phyloP scores from a whole-genome alignment of 2,797 vertebrate species.

The Pseudochirops cupreus region DNA sequence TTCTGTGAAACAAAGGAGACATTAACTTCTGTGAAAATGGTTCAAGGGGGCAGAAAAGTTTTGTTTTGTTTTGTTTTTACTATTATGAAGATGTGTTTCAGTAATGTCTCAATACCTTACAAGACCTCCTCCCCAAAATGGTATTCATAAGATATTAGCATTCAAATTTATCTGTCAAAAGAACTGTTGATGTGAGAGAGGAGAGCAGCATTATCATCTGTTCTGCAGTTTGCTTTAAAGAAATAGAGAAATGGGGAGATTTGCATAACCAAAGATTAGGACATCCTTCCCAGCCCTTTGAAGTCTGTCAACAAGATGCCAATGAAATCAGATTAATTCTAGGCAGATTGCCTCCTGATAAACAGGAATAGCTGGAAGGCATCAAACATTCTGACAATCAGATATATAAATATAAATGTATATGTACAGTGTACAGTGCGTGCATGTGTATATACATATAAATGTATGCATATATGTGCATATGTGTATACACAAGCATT shows the following conservation, averaged over 20 bases:
- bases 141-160: constrained; percentile 77
- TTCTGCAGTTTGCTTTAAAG: constrained; percentile 79
- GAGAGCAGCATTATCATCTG: constrained; percentile 77
- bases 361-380: constrained; percentile 72
- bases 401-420: constrained; percentile 54
- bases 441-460: neutral
- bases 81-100: constrained; percentile 67
- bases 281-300: constrained; percentile 76
- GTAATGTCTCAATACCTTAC: constrained; percentile 55
- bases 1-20: constrained; percentile 44
- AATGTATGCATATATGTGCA: neutral
- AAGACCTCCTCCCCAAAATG: constrained; percentile 44
- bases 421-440: neutral
- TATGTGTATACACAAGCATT: neutral
- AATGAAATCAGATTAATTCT: constrained; percentile 80
- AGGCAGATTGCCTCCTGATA: constrained; percentile 77
- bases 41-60: constrained; percentile 30
- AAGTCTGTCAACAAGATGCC: constrained; percentile 80
- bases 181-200: constrained; percentile 67
- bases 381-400: constrained; percentile 67
- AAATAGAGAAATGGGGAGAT: constrained; percentile 79
- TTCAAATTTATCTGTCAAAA: constrained; percentile 81
- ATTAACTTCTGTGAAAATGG: constrained; percentile 46
- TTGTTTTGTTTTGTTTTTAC: constrained; percentile 13
- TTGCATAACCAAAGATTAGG: constrained; percentile 85